Percentiles rank a stretch among this genome's conserved stretches.
phyloP scores from a whole-genome alignment of 2,888 invertebrate genomes.

The Pristionchus entomophagus region DNA sequence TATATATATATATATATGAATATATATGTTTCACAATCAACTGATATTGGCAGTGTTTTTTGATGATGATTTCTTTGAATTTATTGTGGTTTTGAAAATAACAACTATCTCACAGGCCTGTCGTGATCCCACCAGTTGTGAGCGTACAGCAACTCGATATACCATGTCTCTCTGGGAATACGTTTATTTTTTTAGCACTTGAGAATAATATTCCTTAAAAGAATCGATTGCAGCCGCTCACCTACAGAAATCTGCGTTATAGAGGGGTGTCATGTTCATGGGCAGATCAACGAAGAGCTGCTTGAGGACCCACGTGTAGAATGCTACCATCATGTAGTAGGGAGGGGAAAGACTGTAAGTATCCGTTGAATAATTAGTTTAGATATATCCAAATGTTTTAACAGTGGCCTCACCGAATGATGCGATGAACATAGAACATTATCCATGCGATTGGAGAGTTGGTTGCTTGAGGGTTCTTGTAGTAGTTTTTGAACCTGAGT shows the following conservation, averaged over 20 bases:
- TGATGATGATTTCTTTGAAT: too few relatives aligned
- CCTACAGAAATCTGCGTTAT: background rate
- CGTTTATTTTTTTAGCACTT: background rate
- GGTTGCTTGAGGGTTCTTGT: constrained; percentile 43
- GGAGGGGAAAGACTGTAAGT: background rate
- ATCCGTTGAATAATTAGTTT: background rate
- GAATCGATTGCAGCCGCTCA: background rate
- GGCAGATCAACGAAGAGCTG: background rate
- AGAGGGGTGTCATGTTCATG: background rate
- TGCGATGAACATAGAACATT: constrained; percentile 54
- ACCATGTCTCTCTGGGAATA: constrained; percentile 13
- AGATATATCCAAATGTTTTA: background rate
- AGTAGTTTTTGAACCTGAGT: constrained; percentile 55
- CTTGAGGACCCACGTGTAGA: constrained; percentile 11
- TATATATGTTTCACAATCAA: too few relatives aligned
- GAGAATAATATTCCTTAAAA: too few relatives aligned
- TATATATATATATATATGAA: too few relatives aligned
- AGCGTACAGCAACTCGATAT: background rate
- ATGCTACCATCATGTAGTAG: background rate
- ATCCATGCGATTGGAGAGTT: constrained; percentile 51
- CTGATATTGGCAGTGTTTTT: too few relatives aligned
- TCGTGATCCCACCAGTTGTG: background rate
- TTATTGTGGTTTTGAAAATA: background rate
- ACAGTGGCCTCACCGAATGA: constrained; percentile 41
- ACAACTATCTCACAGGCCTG: background rate